Conservation (phyloP, 2,888 invertebrate genomes). For the Aphelenchoides bicaudatus region DNA sequence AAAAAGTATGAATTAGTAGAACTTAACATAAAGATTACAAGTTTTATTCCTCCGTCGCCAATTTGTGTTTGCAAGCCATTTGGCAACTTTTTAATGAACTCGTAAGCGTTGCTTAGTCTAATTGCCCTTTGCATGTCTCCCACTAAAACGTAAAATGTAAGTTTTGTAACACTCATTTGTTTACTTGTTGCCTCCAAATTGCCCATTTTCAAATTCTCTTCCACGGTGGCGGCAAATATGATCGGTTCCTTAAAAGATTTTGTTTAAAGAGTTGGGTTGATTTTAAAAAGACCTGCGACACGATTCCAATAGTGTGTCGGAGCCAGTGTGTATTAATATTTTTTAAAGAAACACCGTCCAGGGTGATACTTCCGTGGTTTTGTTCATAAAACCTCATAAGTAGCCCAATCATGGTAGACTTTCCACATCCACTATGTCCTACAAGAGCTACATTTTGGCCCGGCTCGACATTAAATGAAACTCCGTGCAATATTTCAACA, state of each 20-base stretch:
- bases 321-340: conserved; percentile 58
- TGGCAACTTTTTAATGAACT: conserved; percentile 62
- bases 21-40: no score
- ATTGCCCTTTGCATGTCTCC: conserved; percentile 28
- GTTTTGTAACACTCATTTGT: no score
- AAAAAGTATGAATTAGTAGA: no score
- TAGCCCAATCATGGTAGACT: conserved; percentile 45
- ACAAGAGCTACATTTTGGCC: conserved; percentile 49
- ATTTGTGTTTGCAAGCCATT: conserved; percentile 62
- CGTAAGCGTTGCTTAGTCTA: conserved; percentile 61
- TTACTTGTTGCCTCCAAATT: conserved; percentile 46
- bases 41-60: conserved; percentile 62
- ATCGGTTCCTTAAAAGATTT: no score
- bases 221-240: conserved; percentile 61
- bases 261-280: no score
- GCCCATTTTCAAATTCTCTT: conserved; percentile 63
- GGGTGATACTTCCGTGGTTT: conserved; percentile 45
- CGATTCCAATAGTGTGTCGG: conserved; percentile 61
- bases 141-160: no score
- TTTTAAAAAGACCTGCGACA: no score
- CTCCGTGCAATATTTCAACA: conserved; percentile 49
- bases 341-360: conserved; percentile 36
- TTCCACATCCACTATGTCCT: conserved; percentile 51
- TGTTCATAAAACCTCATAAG: conserved; percentile 46
- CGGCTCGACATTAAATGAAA: conserved; percentile 36